Evolutionary conservation across 2,888 invertebrate genomes (phyloP).

Genomic region (Ochropleura leucogaster): DNA sequence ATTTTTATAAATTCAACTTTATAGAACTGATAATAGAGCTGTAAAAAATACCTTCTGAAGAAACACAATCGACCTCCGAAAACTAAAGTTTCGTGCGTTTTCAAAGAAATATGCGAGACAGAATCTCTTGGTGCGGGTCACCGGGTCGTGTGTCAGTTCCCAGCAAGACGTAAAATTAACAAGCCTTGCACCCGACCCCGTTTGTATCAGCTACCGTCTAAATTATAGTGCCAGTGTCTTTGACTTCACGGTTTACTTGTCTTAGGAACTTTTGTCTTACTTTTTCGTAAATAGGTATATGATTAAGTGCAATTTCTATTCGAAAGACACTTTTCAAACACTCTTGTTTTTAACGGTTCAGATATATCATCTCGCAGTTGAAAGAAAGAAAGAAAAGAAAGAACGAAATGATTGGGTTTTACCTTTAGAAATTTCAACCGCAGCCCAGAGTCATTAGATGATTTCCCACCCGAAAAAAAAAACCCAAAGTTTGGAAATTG

Average conservation of each 20-base stretch:
- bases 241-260: slow-evolving; percentile 47
- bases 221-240: slow-evolving; percentile 56
- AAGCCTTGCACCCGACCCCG: slow-evolving; percentile 71
- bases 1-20: too few relatives aligned
- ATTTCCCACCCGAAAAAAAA: too few relatives aligned
- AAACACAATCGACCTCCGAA: neutral
- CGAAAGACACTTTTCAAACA: neutral
- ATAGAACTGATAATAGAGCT: too few relatives aligned
- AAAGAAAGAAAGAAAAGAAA: too few relatives aligned
- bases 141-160: slow-evolving; percentile 54
- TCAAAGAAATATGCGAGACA: slow-evolving; percentile 36
- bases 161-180: slow-evolving; percentile 73
- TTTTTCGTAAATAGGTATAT: slow-evolving; percentile 12
- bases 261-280: slow-evolving; percentile 38
- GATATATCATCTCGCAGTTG: too few relatives aligned
- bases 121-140: slow-evolving; percentile 58
- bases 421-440: too few relatives aligned
- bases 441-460: too few relatives aligned
- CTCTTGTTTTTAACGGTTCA: too few relatives aligned
- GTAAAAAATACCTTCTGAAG: neutral
- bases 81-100: slow-evolving; percentile 37
- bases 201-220: slow-evolving; percentile 63
- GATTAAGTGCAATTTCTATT: neutral
- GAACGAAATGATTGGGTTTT: too few relatives aligned
- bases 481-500: too few relatives aligned